Base-by-base conservation (phyloP, 2,797 vertebrate genomes). In the Pipistrellus pygmaeus region DNA sequence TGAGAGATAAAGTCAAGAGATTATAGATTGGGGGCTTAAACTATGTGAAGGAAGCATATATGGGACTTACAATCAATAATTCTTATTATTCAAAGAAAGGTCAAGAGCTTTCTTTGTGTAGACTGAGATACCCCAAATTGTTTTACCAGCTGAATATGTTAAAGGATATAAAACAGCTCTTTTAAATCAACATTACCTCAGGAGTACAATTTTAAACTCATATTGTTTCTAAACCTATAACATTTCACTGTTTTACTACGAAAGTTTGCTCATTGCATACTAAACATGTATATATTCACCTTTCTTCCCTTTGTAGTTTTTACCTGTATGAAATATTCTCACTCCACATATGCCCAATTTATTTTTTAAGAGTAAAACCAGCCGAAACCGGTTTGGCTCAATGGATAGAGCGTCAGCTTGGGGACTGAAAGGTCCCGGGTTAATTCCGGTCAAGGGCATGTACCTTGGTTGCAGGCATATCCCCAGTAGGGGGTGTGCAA, bases 1-100 rank as follows among this genome's bases (percentile, higher is more conserved):
- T 76, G 25, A 76, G 69, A 76, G 25, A 94, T 20, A n/a, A 81
- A 91, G 57, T 81, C 17, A 17, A 85, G 25, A 88, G 44, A 78
- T n/a, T 62, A 41, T 20, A 69, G 12, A 62, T 30, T 15, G 30
- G 30, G 8, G 20, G 2, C 30, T 86, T 82, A 51, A 55, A 41
- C 8, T 18, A 9, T 66, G 30, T 3, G 13, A 35, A 32, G 53
- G 17, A 76, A 32, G 12, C 5, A 0, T 27, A 35, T 21, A 35
- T 21, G 15, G 51, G 83, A 35, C 20, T 44, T 41, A 41, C 1
- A 48, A 41, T 44, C 32, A 78, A 32, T 53, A 55, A 80, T 77
- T 41, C 35, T 35, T 60, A 62, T 53, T 48, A 88, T 17, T 76
- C 68, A 62, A 10, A 41, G 38, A 23, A 21, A 55, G 21, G 83